Base-by-base conservation (phyloP, 2,113 vertebrate genomes). In the Hystrix cristata region DNA sequence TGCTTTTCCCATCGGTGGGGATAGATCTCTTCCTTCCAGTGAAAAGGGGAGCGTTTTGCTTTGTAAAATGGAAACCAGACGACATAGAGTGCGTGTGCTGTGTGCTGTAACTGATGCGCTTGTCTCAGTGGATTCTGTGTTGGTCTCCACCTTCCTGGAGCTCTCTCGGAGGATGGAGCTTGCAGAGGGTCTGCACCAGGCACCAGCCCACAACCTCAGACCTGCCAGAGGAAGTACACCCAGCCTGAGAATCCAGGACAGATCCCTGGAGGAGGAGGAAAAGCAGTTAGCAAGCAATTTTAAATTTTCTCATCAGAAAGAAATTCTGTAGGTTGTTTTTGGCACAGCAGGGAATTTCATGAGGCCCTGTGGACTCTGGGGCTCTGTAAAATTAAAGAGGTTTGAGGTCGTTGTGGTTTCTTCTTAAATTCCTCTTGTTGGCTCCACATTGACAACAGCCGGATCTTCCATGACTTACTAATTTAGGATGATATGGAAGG, bases 281-380 rank as follows among this genome's bases (percentile, higher is more conserved):
- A 96, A 94, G 92, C 71, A 96, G 55, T 97, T 93, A 97, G 92
- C 79, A 84, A 83, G 64, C 72, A 57, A 38, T 96, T 98, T 87
- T 46, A 69, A 48, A 59, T 90, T 96, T 97, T 95, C 87, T 95
- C 96, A 95, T 98, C 90, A 53, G 84, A 93, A 87, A 81, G 94
- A 98, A 98, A 97, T 92, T 90, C 96, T 95, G 92, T 96, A 96
- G 87, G 97, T 97, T 98, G 91, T 90, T 97, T 87, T 97, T 98
- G 97, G 97, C 97, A 96, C 67, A 89, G 72, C 11, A 23, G 21
- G 0, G 1, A 79, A 84, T 95, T 95, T 83, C 16, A 0, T 91
- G 82, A 80, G 95, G 82, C 93, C 72, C 88, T 3, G 6, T 86
- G 89, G 91, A 83, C 91, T 86, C 67, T 2, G 12, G 67, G 25